Evolutionary conservation across 2,888 invertebrate species (phyloP).

Genomic region (Rhyacophila evoluta): DNA sequence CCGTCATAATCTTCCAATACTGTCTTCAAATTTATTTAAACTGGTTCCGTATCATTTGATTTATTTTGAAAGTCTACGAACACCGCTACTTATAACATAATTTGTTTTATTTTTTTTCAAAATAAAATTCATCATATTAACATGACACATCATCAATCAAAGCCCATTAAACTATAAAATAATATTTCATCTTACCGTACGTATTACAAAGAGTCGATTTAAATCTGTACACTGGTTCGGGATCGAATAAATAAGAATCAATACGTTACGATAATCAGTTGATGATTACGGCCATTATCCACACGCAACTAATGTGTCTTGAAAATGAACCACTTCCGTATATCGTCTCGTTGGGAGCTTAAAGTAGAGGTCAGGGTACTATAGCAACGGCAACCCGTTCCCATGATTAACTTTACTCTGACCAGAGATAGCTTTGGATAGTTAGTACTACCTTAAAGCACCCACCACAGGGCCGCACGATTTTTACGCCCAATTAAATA

Average conservation of each 20-base stretch:
- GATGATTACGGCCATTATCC: not conserved
- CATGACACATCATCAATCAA: not conserved
- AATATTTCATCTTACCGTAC: not conserved
- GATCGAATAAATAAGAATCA: conserved; percentile 7
- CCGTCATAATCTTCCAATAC: no score
- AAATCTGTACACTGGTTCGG: not conserved
- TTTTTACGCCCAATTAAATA: no score
- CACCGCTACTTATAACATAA: no score
- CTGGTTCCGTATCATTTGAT: no score
- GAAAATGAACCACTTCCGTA: conserved; percentile 41
- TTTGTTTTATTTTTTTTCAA: no score
- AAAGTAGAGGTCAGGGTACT: conserved; percentile 35
- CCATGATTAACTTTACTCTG: conserved; percentile 26
- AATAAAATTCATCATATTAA: no score
- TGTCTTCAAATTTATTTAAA: no score
- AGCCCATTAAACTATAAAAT: not conserved
- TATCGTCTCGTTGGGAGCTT: conserved; percentile 33
- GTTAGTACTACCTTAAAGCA: not conserved
- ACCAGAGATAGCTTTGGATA: conserved; percentile 6
- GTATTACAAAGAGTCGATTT: not conserved
- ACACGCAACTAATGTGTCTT: conserved; percentile 15
- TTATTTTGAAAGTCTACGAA: no score
- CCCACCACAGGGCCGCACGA: not conserved
- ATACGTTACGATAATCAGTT: not conserved
- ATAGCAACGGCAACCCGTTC: conserved; percentile 31